phyloP scores from a whole-genome alignment of 35 echinoderm and acorn worm genomes.

The Holothuria glaberrima region DNA sequence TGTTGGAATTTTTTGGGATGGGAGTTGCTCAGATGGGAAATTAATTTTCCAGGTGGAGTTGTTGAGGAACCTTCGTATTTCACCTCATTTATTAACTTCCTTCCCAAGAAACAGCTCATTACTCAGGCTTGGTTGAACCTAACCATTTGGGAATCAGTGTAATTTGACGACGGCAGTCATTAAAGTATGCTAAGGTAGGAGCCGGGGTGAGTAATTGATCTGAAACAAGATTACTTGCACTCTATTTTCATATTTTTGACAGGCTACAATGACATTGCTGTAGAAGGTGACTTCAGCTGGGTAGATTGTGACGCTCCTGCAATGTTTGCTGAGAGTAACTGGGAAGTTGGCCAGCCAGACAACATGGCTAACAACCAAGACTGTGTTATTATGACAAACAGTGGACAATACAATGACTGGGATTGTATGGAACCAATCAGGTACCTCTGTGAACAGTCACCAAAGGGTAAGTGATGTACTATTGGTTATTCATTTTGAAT shows the following conservation, averaged over 20 bases:
- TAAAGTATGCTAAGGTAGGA: too few relatives aligned
- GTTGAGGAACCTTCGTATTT: too few relatives aligned
- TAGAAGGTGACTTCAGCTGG: slow-evolving; percentile 85
- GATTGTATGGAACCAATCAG: slow-evolving; percentile 61
- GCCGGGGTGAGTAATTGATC: too few relatives aligned
- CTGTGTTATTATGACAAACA: slow-evolving; percentile 69
- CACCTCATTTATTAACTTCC: too few relatives aligned
- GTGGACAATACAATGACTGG: slow-evolving; percentile 79
- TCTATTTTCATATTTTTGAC: neutral
- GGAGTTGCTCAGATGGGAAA: too few relatives aligned
- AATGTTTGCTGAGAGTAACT: slow-evolving; percentile 68
- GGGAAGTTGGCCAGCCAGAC: slow-evolving; percentile 81
- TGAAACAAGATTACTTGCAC: too few relatives aligned
- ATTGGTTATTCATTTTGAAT: neutral
- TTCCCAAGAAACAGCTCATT: too few relatives aligned
- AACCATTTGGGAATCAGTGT: too few relatives aligned
- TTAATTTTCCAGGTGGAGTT: too few relatives aligned
- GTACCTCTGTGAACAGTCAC: slow-evolving; percentile 87
- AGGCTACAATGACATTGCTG: slow-evolving; percentile 88
- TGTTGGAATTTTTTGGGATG: too few relatives aligned
- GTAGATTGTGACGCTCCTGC: slow-evolving; percentile 74
- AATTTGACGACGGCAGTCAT: too few relatives aligned
- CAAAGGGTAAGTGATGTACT: slow-evolving; percentile 64
- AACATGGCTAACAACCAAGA: slow-evolving; percentile 67
- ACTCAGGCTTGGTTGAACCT: too few relatives aligned